Conservation (phyloP, 2,113 vertebrate species). For the Cebus imitator region DNA sequence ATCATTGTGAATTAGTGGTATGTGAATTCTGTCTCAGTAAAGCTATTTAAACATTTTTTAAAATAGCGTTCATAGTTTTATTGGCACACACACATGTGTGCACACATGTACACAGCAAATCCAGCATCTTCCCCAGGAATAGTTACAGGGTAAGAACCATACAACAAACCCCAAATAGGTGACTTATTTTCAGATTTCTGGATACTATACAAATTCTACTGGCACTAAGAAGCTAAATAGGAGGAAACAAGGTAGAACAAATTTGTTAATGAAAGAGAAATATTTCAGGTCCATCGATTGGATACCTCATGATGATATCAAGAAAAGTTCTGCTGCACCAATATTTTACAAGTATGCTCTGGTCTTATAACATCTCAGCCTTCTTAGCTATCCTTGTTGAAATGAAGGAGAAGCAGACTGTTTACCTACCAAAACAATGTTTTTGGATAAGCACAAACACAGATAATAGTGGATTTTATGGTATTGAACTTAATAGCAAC, state of each 20-base stretch:
- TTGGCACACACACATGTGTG: neutral
- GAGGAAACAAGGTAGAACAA: neutral
- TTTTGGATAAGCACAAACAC: neutral
- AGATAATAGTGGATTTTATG: neutral
- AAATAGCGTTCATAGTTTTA: neutral
- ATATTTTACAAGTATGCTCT: neutral
- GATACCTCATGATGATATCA: neutral
- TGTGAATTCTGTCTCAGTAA: neutral
- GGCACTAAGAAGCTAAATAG: neutral
- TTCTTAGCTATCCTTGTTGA: neutral
- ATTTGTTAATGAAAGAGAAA: neutral
- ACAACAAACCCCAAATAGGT: neutral
- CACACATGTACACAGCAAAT: neutral
- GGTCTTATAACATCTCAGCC: neutral
- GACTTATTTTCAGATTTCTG: neutral
- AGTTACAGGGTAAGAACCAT: neutral
- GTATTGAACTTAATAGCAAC: neutral
- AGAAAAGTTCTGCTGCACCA: neutral
- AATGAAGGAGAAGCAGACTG: neutral
- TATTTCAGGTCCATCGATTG: neutral
- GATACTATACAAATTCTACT: neutral
- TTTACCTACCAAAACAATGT: neutral
- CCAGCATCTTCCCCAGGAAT: neutral
- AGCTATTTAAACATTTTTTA: neutral
- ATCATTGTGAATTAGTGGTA: neutral